Conservation (phyloP, 2,888 invertebrate species). For the Ennomos erosarius region DNA sequence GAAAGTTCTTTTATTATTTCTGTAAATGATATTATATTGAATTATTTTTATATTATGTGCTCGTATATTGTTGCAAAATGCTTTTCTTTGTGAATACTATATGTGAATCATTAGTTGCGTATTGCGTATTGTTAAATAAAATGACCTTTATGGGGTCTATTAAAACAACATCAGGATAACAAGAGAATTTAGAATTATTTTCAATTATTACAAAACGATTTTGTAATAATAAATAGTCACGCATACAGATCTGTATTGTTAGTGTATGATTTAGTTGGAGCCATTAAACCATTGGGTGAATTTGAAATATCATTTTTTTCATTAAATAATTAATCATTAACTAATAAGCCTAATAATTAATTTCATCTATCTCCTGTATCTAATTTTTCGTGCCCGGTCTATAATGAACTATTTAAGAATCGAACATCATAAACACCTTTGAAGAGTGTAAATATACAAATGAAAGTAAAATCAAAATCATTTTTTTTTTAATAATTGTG, state of each 20-base stretch:
- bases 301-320: not conserved
- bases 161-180: constrained; percentile 46
- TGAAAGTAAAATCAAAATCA: no score
- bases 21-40: no score
- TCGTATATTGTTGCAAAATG: not conserved
- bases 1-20: no score
- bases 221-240: constrained; percentile 43
- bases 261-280: constrained; percentile 39
- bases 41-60: no score
- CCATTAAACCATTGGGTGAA: constrained; percentile 39
- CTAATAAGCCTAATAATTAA: no score
- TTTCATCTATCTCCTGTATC: no score
- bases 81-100: not conserved
- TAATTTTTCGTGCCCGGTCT: no score
- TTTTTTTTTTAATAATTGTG: no score
- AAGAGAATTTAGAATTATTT: constrained; percentile 48
- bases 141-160: constrained; percentile 33
- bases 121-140: constrained; percentile 23
- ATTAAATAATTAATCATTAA: no score
- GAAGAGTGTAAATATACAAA: no score
- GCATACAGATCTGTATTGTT: constrained; percentile 47
- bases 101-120: constrained; percentile 32
- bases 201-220: constrained; percentile 51
- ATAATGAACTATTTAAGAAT: no score
- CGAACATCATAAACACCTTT: no score